Base-by-base conservation (phyloP, 2,888 invertebrate genomes). In the Crioceris asparagi region DNA sequence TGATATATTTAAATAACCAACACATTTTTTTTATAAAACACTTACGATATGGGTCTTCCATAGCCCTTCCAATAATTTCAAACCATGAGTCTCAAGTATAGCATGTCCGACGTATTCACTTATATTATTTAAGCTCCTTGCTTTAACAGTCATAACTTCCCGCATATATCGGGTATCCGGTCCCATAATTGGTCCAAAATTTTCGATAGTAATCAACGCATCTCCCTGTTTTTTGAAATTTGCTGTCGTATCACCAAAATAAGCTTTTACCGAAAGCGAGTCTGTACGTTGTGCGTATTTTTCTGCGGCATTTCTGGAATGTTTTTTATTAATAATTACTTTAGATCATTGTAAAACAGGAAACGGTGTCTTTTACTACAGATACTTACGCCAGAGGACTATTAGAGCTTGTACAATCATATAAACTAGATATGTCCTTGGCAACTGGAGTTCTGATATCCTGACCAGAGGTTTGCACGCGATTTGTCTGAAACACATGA, bases 131-230 rank as follows among this genome's bases (percentile, higher is more conserved):
- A 72, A 44, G 31, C 63, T 56, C 18, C 50, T 50, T n/a, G 64
- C 64, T 48, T 66, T 65, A 17, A 64, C 65, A 6, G 62, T 47
- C 30, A 68, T 50, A 35, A 67, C 65, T 53, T 72, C 70, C 51
- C 69, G 71, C 74, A 74, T 74, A 51, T 68, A 71, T 47, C 59
- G 45, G 31, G 44, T 38, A 31, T 53, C 46, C 3, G 40, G 8
- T 11, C 41, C 38, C 11, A 48, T 18, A 16, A 33, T 25, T 18
- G 47, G 42, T 23, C 38, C 40, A 12, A 38, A 31, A 34, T 44
- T 41, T 26, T 37, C 48, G 16, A 49, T 29, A 7, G 35, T 19
- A 12, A 45, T 6, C 10, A 33, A 14, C 2, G 34, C 7, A 29
- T 41, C 37, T 7, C 35, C 25, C 6, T 39, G 32, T 17, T 41